These are phyloP conservation scores for Tuta absoluta DNA, from an alignment of 2,888 invertebrate species.

Conservation along the genomic window DNA sequence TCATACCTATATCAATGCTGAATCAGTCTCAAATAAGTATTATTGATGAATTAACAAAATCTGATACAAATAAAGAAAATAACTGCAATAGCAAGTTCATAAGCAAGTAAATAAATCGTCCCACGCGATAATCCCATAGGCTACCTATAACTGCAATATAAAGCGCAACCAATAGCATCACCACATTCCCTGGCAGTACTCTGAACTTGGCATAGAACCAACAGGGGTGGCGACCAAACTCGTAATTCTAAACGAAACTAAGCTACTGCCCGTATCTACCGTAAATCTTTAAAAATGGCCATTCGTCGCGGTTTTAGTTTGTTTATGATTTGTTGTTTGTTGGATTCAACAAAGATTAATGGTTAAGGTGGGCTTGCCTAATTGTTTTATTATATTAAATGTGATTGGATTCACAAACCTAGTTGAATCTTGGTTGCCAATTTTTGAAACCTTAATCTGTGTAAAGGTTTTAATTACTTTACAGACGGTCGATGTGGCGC, in stretches of 20 bases:
- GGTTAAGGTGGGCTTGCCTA: too few relatives aligned
- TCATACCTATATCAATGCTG: too few relatives aligned
- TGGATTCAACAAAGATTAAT: neutral
- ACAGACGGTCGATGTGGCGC: too few relatives aligned
- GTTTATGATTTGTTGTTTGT: constrained; percentile 1
- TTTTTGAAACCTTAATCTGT: too few relatives aligned
- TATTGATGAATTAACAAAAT: too few relatives aligned
- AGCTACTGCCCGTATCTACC: neutral
- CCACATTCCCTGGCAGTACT: neutral
- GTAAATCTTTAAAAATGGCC: constrained; percentile 4
- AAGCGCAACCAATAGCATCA: neutral
- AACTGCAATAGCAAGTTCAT: too few relatives aligned
- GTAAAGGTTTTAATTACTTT: too few relatives aligned
- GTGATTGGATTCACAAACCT: too few relatives aligned
- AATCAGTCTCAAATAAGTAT: too few relatives aligned
- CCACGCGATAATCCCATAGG: neutral
- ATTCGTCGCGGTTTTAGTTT: neutral
- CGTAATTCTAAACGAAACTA: constrained; percentile 11
- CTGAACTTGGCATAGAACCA: constrained; percentile 13
- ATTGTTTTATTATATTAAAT: too few relatives aligned
- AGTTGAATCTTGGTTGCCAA: too few relatives aligned
- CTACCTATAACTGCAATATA: constrained; percentile 4
- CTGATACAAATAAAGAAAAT: too few relatives aligned
- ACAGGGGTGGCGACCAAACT: neutral
- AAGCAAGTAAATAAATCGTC: neutral